Evolutionary conservation across 2,888 invertebrate genomes (phyloP), one percentile per base, ranked within the genome.

Genomic region (Acrobeloides nanus): DNA sequence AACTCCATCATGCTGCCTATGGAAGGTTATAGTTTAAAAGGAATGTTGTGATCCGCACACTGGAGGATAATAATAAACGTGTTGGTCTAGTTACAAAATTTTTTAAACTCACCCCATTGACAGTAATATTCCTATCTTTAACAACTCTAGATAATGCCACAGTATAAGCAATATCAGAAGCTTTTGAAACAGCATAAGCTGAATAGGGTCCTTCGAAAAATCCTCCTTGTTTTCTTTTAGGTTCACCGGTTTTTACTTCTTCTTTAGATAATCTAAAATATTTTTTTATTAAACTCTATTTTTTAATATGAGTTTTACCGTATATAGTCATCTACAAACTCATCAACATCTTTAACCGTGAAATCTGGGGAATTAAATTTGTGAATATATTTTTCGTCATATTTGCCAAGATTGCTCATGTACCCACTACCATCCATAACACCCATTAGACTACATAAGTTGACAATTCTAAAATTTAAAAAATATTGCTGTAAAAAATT

Each of bases 131-230:
- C 10, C 45, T 54, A 7, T 20, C 12, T 23, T 34, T 47, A 18
- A 52, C 38, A 27, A 45, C 37, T 10, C 34, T 26, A 24, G 38
- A 38, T 15, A 53, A 35, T 25, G 39, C 12, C 20, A 52, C 8
- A 3, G 46, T 40, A 8, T 86, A 69, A 0, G 84, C 84, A 35
- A 81, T 81, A 1, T 85, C 79, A 0, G 82, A 84, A 10, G 86
- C 83, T 79, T 87, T 86, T 1, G 85, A 84, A 3, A 82, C 81
- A 0, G 74, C 77, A 74, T 86, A 86, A 0, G 84, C 80, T 1
- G 81, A 81, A n/a, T n/a, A n/a, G n/a, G n/a, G n/a, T n/a, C n/a
- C n/a, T 46, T 77, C 77, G 0, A 82, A 80, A 82, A 83, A 84
- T 12, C 82, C 80, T n/a, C 66, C 59, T n/a, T n/a, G n/a, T n/a